Evolutionary conservation across 1,140 invertebrate genomes (phyloP), one percentile per base, ranked within the genome.

Genomic region (Drosophila sp.): DNA sequence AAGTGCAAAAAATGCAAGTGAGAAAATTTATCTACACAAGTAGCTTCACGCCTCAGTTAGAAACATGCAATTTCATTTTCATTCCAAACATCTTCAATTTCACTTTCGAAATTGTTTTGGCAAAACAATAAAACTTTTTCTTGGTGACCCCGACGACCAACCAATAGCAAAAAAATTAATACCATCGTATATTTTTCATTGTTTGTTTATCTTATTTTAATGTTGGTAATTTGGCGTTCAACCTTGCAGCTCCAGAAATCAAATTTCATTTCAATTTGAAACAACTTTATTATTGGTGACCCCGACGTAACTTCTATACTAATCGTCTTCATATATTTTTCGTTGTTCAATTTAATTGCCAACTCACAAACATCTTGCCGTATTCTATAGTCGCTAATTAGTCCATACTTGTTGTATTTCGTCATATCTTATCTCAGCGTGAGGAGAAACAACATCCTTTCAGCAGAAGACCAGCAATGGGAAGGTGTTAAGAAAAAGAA

Each of bases 321-420:
- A 10, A 47, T 25, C 17, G 23, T 50, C 44, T 3, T 50, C 25
- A 8, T 47, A 23, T 7, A 47, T 47, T 25, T 25, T 23, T 25
- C 5, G 17, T 27, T 50, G 7, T 50, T 10, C 5, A 6, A 27
- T 44, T 50, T 47, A 33, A 64, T 47, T 33, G 44, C 38, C 62
- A 47, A 8, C 63, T 11, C 17, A 63, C 5, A 32, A 33, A 44
- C 44, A 35, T 64, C n/a, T 60, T 23, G 40, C 63, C 62, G 63
- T 73, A 77, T 80, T 27, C 44, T 60, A 72, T 60, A 70, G 70
- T 60, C 66, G 72, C 72, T 80, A 74, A 77, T 77, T 77, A 77
- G 71, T 47, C 30, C 23, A 50, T 50, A 50, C 41, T 50, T 50
- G 23, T 64, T 44, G 62, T 32, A 54, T 33, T 47, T 54, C 41